Base-by-base conservation (phyloP, 2,113 vertebrate genomes). In the Sander vitreus region DNA sequence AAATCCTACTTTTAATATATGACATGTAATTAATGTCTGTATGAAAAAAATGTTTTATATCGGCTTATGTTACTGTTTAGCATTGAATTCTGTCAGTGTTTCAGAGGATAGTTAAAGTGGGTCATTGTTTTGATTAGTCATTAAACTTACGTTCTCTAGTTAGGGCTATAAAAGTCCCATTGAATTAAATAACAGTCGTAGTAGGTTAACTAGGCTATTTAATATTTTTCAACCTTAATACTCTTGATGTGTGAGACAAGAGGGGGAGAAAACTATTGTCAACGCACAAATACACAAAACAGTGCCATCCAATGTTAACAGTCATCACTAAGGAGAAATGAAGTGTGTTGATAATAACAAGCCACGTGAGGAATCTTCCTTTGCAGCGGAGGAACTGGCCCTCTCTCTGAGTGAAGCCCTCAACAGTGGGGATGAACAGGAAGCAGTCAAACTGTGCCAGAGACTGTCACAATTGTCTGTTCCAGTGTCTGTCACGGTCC, bases 351-450 rank as follows among this genome's bases (percentile, higher is more conserved):
- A 36, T 21, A 27, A 2, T 18, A 27, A 68, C n/a, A 9, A 33
- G 19, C 76, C 48, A 80, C 6, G 13, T 80, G 53, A 63, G 3
- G 14, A 6, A 36, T 66, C 5, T 73, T 33, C 0, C 53, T 62
- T 13, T 84, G 78, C 88, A 97, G 97, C 94, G 0, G 97, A 97
- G 89, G 91, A 94, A 3, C 88, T 95, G 23, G 95, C 95, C 21
- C 87, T 73, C 48, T 85, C 73, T 5, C 93, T 97, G 65, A 87
- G 92, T 13, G 91, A 95, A 66, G 97, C 96, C 21, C 94, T 97
- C 55, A 93, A 88, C 13, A 55, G 88, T 0, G 96, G 97, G 15
- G 93, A 97, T 51, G 88, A 85, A 39, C 73, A 93, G 6, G 91
- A 91, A 1, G 96, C 97, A 0, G 33, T n/a, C 18, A 64, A 67